Evolutionary conservation across 2,797 vertebrate genomes (phyloP), one percentile per base, ranked within the genome.

Genomic region (Luscinia megarhynchos): DNA sequence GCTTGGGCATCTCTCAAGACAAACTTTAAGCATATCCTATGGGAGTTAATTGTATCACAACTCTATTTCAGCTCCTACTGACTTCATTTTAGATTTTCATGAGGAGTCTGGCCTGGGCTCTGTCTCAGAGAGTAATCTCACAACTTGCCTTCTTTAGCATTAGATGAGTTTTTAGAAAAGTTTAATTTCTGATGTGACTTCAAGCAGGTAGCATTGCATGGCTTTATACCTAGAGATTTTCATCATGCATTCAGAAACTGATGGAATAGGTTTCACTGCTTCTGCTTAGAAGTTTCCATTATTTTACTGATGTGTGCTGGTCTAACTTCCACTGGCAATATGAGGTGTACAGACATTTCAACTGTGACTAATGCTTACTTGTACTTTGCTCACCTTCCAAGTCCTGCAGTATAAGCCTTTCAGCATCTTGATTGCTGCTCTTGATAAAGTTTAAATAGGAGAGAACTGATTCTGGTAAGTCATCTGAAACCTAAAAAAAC

Each of bases 361-460:
- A 66, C 10, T 41, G 40, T 23, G 61, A 64, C 27, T 4, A 15
- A 10, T 81, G 79, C 97, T 97, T 97, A 98, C 97, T 90, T 94
- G 95, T 92, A 70, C 64, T 55, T 85, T 97, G 94, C 63, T 84
- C 86, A 54, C 97, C 96, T 90, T 98, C 97, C 79, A 97, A 40
- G 43, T 98, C 97, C 88, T 98, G 96, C 43, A 98, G 95, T 86
- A 99, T 96, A 57, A 98, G 68, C 22, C 98, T 98, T 96, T 99
- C 99, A 88, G 97, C 98, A 41, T 87, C 92, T 87, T 97, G 97
- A 81, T 97, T 98, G 95, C 97, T 98, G 69, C 93, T 98, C 90
- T 96, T 98, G 38, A 98, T 98, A 57, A 97, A 88, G 84, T 98
- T 97, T 93, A 99, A 97, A 98, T 98, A 99, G 54, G 97, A 97